Evolutionary conservation across 2,113 vertebrate genomes (phyloP), one percentile per base, ranked within the genome.

Genomic region (Acanthisitta chloris): DNA sequence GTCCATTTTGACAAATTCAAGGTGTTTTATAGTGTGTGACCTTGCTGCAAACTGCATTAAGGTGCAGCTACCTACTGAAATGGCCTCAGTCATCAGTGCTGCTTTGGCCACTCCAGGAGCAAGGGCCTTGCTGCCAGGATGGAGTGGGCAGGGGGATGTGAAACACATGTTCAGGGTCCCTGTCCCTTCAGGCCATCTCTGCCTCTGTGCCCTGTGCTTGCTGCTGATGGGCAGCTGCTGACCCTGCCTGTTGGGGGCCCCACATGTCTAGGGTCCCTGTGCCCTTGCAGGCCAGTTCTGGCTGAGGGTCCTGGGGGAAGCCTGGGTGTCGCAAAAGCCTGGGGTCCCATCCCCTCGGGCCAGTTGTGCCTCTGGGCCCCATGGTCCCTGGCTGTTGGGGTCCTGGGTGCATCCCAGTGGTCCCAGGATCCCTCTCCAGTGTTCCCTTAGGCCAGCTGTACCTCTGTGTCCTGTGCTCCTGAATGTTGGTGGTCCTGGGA

Each of bases 161-260:
- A 70, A 65, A 64, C 0, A 3, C 6, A 2, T 52, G 61, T 43
- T 19, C 61, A 25, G 20, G n/a, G 29, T 40, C 9, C 9, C 36
- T 69, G 40, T 62, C 66, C 76, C 66, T 51, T 57, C 25, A 7
- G 20, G 42, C 25, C 57, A 33, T 12, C 59, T 57, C 45, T 82
- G 45, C 45, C 52, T 28, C 57, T 46, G 65, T 29, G 73, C 40
- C 74, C 46, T 54, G n/a, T 46, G 40, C 16, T 48, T 42, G 34
- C 26, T 48, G 66, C 34, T 79, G 57, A 4, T 31, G 48, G 40
- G 25, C 57, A 64, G 34, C 48, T 54, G n/a, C 17, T 45, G 52
- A 17, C 33, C 20, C 24, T 80, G 76, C 16, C 46, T 72, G 18
- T 26, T 80, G 66, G 76, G 57, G 42, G 2, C 36, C 20, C 20